Conservation (phyloP, 2,113 vertebrate genomes). For the Erythrocebus patas region DNA sequence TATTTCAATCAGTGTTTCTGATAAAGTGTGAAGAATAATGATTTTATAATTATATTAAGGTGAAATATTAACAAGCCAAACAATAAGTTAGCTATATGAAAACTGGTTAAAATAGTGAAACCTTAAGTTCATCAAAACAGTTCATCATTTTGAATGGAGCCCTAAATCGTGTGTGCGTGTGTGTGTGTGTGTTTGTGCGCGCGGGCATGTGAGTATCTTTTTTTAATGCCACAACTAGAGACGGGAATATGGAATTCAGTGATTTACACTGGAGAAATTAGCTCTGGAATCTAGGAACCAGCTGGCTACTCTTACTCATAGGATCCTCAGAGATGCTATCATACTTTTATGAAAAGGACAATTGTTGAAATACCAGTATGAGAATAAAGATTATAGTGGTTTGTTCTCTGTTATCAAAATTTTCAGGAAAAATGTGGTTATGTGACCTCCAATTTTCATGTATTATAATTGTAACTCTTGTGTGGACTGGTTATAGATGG, state of each 20-base stretch:
- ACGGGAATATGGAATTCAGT: background rate
- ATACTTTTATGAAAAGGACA: background rate
- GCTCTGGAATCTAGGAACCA: background rate
- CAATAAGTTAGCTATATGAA: background rate
- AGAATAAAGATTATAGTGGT: background rate
- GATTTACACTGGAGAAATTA: background rate
- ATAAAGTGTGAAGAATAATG: conserved; percentile 20
- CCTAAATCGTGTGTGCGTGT: background rate
- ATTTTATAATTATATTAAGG: conserved; percentile 18
- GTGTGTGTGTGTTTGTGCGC: background rate
- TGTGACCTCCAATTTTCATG: background rate
- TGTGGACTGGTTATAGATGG: background rate
- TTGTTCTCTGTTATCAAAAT: background rate
- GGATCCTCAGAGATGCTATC: background rate
- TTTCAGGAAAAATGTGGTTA: background rate
- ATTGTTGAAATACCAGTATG: background rate
- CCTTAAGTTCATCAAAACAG: background rate
- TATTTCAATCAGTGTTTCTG: conserved; percentile 27
- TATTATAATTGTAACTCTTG: background rate
- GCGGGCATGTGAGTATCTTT: background rate
- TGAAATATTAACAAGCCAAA: conserved; percentile 9
- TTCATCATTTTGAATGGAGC: background rate
- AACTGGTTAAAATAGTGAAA: background rate
- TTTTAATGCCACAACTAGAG: background rate
- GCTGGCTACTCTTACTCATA: background rate